These are phyloP conservation scores for Cantharis nigra DNA, from an alignment of 2,888 invertebrate genomes.

Conservation along the genomic window DNA sequence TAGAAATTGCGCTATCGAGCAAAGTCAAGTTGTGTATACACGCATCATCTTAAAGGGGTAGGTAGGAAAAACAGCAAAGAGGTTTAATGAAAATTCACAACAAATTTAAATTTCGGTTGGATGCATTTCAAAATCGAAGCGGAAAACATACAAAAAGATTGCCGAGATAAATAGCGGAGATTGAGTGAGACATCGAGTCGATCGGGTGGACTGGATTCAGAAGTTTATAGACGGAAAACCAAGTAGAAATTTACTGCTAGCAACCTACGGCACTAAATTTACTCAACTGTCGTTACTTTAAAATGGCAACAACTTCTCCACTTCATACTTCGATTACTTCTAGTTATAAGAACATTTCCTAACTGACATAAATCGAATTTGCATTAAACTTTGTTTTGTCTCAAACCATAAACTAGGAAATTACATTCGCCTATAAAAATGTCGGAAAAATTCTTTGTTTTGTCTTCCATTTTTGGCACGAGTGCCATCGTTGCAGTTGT, in stretches of 20 bases:
- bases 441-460: not conserved
- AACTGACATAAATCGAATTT: conserved; percentile 16
- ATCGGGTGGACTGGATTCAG: conserved; percentile 35
- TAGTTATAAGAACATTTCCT: conserved; percentile 1
- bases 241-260: conserved; percentile 26
- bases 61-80: not conserved
- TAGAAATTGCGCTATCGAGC: conserved; percentile 21
- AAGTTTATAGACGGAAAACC: conserved; percentile 27
- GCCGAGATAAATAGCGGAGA: conserved; percentile 42
- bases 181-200: conserved; percentile 40
- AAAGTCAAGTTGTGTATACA: conserved; percentile 15
- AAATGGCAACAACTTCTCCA: conserved; percentile 25
- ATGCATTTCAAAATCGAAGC: conserved; percentile 21
- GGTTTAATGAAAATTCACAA: not conserved
- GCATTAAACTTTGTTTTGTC: conserved; percentile 3
- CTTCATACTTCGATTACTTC: conserved; percentile 24
- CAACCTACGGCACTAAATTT: conserved; percentile 26
- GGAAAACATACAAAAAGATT: conserved; percentile 36
- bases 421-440: not conserved
- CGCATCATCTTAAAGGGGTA: conserved; percentile 25
- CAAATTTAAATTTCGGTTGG: conserved; percentile 5
- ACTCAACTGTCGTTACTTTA: conserved; percentile 27
- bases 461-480: not conserved
- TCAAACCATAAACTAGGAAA: not conserved
- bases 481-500: not conserved